Evolutionary conservation across 1,140 invertebrate genomes (phyloP).

Genomic region (Diplogasteroides magnus): DNA sequence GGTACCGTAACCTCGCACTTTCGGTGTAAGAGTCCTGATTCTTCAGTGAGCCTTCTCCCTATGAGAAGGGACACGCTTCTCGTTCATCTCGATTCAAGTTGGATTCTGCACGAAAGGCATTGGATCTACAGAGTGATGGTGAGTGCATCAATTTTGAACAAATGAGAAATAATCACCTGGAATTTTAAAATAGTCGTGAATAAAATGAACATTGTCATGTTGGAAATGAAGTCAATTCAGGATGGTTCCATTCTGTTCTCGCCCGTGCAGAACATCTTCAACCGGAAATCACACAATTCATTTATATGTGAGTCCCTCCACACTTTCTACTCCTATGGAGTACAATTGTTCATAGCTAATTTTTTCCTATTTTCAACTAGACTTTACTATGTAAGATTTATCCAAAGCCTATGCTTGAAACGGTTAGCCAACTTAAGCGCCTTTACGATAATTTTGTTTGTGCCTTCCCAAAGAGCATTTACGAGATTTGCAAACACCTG

Average conservation of each 20-base stretch:
- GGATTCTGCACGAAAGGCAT: conserved; percentile 9
- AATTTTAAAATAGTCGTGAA: neutral
- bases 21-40: too few species aligned
- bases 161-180: neutral
- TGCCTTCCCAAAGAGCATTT: too few species aligned
- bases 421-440: too few species aligned
- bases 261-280: conserved; percentile 24
- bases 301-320: conserved; percentile 14
- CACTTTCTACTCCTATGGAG: too few species aligned
- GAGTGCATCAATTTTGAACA: neutral
- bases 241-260: conserved; percentile 23
- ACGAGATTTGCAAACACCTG: too few species aligned
- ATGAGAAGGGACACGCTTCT: conserved; percentile 17
- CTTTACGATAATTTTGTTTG: too few species aligned
- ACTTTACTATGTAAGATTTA: too few species aligned
- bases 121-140: conserved; percentile 19
- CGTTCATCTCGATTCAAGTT: conserved; percentile 15
- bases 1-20: too few species aligned
- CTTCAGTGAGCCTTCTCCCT: conserved; percentile 9
- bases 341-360: too few species aligned
- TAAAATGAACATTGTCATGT: neutral
- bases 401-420: too few species aligned
- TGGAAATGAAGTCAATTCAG: neutral
- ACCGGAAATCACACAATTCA: conserved; percentile 23
- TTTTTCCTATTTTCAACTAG: too few species aligned